Percentiles rank a stretch among this genome's conserved stretches.
Evolutionary conservation across 2,888 invertebrate genomes (phyloP).

Genomic region (Drosophila yooni): DNA sequence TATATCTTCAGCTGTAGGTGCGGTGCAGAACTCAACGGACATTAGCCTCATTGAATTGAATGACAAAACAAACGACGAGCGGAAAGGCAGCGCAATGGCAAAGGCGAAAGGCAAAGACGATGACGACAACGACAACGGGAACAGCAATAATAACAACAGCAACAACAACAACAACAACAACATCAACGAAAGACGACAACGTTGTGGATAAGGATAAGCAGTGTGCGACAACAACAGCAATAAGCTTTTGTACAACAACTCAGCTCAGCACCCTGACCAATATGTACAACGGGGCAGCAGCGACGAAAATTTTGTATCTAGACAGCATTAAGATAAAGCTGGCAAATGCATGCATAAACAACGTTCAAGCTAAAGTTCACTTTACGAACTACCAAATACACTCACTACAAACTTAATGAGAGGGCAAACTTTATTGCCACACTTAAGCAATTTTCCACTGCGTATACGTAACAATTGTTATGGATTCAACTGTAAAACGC

Average conservation of each 20-base stretch:
- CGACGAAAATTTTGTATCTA: constrained; percentile 74
- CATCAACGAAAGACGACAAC: constrained; percentile 57
- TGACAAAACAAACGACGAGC: constrained; percentile 81
- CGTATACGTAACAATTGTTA: constrained; percentile 21
- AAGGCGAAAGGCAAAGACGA: constrained; percentile 51
- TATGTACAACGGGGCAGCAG: constrained; percentile 41
- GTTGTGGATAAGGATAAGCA: constrained; percentile 81
- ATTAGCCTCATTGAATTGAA: constrained; percentile 84
- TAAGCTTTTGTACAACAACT: constrained; percentile 68
- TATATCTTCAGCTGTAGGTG: constrained; percentile 68
- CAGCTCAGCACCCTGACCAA: constrained; percentile 49
- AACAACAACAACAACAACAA: constrained; percentile 12
- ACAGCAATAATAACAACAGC: constrained; percentile 15
- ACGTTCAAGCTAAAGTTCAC: constrained; percentile 26
- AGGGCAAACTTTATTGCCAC: constrained; percentile 2
- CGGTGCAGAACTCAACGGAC: constrained; percentile 82
- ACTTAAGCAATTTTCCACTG: constrained; percentile 15
- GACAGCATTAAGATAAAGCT: constrained; percentile 80
- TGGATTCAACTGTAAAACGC: not conserved
- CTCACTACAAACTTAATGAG: constrained; percentile 24
- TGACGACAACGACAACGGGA: constrained; percentile 34
- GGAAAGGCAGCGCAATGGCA: constrained; percentile 56
- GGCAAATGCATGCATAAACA: constrained; percentile 78
- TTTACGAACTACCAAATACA: constrained; percentile 47
- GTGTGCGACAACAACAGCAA: constrained; percentile 66